Percentiles rank a stretch among this genome's conserved stretches.
These are phyloP conservation scores for Cantharis lateralis DNA, from an alignment of 2,888 invertebrate genomes.

Conservation along the genomic window DNA sequence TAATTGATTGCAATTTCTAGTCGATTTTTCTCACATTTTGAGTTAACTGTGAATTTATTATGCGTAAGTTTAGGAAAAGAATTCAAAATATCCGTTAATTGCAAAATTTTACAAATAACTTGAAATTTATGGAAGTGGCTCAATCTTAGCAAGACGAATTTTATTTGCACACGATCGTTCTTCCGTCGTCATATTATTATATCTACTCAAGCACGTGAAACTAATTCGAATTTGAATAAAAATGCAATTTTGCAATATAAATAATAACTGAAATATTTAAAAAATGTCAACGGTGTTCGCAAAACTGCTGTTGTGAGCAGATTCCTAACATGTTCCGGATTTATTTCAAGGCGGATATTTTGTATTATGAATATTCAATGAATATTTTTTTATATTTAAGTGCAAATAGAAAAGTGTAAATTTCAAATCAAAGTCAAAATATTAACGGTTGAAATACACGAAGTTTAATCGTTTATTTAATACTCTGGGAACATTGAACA, in stretches of 20 bases:
- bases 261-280: not conserved
- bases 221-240: not conserved
- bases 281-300: not conserved
- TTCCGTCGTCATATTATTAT: not conserved
- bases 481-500: slow-evolving; percentile 5
- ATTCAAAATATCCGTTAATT: not conserved
- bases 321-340: not conserved
- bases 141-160: not conserved
- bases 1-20: not conserved
- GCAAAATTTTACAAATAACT: not conserved
- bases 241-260: not conserved
- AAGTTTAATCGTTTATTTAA: not conserved
- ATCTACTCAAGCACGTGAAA: not conserved
- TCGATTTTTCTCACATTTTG: not conserved
- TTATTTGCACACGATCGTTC: not conserved
- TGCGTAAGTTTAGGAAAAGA: not conserved
- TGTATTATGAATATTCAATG: not conserved
- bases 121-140: not conserved
- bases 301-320: not conserved
- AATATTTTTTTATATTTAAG: not conserved
- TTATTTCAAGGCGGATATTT: not conserved
- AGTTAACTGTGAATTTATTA: not conserved
- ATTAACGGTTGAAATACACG: not conserved
- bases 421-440: not conserved
- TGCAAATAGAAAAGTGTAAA: not conserved